Evolutionary conservation across 2,113 vertebrate species (phyloP).

Genomic region (Albula glossodonta): DNA sequence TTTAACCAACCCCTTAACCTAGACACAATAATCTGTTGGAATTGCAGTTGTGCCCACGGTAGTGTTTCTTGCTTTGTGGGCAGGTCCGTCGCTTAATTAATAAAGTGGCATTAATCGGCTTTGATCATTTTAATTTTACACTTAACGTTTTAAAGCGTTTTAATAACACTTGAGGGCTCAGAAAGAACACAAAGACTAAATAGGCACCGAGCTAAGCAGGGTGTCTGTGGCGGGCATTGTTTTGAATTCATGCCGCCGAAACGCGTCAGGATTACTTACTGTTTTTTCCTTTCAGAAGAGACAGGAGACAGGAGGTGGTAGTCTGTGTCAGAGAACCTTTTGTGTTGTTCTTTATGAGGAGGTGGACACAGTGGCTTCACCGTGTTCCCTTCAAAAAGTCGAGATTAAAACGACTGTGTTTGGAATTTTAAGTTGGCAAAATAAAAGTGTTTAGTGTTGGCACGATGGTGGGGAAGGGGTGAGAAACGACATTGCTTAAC

Average conservation of each 20-base stretch:
- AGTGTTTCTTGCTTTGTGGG: neutral
- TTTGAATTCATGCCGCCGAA: neutral
- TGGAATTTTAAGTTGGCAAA: constrained; percentile 18
- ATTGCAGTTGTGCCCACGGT: neutral
- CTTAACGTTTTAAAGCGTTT: neutral
- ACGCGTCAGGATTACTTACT: too few species aligned
- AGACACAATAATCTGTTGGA: neutral
- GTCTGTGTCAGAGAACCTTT: neutral
- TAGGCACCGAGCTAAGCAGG: neutral
- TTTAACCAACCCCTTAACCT: neutral
- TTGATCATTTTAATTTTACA: neutral
- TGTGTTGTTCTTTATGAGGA: neutral
- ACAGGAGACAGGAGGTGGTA: neutral
- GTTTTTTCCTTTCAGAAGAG: neutral
- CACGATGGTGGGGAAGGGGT: neutral
- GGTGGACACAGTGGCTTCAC: neutral
- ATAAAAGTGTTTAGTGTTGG: constrained; percentile 8
- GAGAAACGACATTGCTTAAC: constrained; percentile 39
- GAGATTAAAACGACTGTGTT: constrained; percentile 4
- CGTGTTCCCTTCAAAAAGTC: neutral
- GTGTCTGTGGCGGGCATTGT: neutral
- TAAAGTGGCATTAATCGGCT: neutral
- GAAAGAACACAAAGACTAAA: neutral
- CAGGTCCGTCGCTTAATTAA: neutral
- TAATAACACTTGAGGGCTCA: neutral